Percentiles rank a stretch among this genome's conserved stretches.
phyloP scores from a whole-genome alignment of 2,797 vertebrate genomes.

The Perodicticus potto region DNA sequence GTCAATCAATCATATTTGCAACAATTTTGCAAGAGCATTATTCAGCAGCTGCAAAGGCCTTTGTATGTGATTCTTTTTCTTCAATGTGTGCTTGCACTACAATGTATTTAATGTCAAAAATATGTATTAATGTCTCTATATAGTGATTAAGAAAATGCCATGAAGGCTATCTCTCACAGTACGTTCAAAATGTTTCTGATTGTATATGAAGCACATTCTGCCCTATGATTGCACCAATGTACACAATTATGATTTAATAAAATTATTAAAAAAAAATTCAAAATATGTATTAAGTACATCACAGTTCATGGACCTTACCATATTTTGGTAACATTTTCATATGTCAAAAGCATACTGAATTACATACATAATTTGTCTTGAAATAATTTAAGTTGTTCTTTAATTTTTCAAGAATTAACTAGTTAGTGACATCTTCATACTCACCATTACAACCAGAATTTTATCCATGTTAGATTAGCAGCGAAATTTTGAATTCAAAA shows the following conservation, averaged over 20 bases:
- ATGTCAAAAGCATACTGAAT: conserved; percentile 77
- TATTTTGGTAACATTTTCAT: conserved; percentile 60
- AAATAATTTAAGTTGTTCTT: conserved; percentile 62
- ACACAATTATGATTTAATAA: too few relatives aligned
- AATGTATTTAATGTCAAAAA: conserved; percentile 69
- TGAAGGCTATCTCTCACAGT: too few relatives aligned
- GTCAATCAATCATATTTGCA: conserved; percentile 66
- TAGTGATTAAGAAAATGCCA: too few relatives aligned
- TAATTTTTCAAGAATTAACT: conserved; percentile 57
- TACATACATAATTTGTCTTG: conserved; percentile 57
- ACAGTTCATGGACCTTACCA: conserved; percentile 58
- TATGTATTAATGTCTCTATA: too few relatives aligned
- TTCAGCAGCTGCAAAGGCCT: conserved; percentile 49
- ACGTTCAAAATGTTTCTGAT: too few relatives aligned
- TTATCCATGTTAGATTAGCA: conserved; percentile 76
- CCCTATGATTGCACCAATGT: too few relatives aligned
- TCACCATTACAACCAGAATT: conserved; percentile 59
- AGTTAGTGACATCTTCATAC: conserved; percentile 33
- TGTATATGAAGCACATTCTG: too few relatives aligned
- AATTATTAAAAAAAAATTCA: too few relatives aligned
- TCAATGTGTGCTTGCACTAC: conserved; percentile 39
- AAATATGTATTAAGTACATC: conserved; percentile 33
- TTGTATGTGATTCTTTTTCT: conserved; percentile 65
- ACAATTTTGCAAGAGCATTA: conserved; percentile 76
- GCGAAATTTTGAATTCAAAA: conserved; percentile 61